These are phyloP conservation scores for Apus apus DNA, from an alignment of 2,113 vertebrate genomes.

Conservation along the genomic window DNA sequence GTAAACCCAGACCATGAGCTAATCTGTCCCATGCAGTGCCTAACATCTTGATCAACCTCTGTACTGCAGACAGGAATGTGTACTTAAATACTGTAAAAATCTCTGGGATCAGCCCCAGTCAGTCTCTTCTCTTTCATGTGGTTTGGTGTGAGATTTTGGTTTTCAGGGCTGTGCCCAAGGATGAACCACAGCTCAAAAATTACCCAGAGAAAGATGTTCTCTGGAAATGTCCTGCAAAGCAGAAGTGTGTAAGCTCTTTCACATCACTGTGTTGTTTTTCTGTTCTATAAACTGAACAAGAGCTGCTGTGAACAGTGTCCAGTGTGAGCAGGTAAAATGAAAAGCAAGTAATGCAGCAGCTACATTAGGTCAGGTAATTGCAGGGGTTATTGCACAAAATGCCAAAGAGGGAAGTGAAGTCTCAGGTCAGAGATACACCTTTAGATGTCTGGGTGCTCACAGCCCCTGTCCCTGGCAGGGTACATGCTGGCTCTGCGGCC, in stretches of 20 bases:
- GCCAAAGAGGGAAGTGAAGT: not conserved
- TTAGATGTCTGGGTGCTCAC: not conserved
- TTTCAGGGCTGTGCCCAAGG: not conserved
- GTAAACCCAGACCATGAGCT: not conserved
- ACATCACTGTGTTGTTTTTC: not conserved
- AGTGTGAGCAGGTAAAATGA: not conserved
- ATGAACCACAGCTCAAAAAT: not conserved
- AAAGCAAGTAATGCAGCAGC: not conserved
- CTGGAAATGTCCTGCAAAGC: not conserved
- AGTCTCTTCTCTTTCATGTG: not conserved
- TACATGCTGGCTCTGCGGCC: not conserved
- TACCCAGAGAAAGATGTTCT: not conserved
- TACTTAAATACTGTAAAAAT: not conserved
- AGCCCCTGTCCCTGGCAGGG: not conserved
- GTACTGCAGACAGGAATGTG: not conserved
- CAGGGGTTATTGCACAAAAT: not conserved
- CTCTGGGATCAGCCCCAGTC: not conserved
- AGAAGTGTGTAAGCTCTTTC: not conserved
- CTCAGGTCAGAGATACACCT: not conserved
- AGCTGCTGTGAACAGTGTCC: not conserved
- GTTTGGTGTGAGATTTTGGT: not conserved
- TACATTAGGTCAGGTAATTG: not conserved
- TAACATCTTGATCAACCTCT: not conserved
- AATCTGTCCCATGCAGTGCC: not conserved
- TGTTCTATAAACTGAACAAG: not conserved